Percentiles rank a stretch among this genome's conserved stretches.
These are phyloP conservation scores for Virgularia gustaviana DNA, from an alignment of 92 coral and sea anemone genomes.

Conservation along the genomic window DNA sequence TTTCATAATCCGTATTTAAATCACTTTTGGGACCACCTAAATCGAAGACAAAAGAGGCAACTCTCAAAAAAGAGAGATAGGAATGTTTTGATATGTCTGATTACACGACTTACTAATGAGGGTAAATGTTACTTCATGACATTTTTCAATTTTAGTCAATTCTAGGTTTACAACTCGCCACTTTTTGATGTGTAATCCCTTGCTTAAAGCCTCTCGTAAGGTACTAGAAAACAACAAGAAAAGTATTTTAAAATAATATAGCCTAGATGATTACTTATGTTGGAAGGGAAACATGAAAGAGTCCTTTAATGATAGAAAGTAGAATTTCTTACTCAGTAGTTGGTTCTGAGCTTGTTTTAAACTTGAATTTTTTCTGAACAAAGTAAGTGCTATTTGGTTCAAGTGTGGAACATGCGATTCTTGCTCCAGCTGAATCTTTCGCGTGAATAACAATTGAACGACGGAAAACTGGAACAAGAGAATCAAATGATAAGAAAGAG, in stretches of 20 bases:
- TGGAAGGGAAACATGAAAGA: too few relatives aligned
- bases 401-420: conserved; percentile 74
- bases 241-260: background rate
- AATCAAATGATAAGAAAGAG: background rate
- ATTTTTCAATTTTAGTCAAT: background rate
- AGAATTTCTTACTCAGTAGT: background rate
- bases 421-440: conserved; percentile 57
- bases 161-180: conserved; percentile 17
- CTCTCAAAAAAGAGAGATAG: too few relatives aligned
- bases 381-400: conserved; percentile 40
- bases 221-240: background rate
- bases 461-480: conserved; percentile 58
- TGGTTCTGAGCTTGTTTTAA: background rate
- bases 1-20: background rate
- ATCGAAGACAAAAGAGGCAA: too few relatives aligned
- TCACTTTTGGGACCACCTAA: too few relatives aligned
- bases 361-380: conserved; percentile 42
- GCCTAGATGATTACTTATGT: background rate
- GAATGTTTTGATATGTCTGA: background rate
- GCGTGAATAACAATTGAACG: conserved; percentile 77
- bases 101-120: conserved; percentile 14
- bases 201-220: background rate
- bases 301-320: background rate
- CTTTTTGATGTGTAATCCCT: background rate
- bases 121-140: conserved; percentile 7